A percentile compares a stretch with the other conserved stretches of the same genome.
These are phyloP conservation scores for Pollenia amentaria DNA, from an alignment of 2,888 invertebrate species.

Conservation along the genomic window DNA sequence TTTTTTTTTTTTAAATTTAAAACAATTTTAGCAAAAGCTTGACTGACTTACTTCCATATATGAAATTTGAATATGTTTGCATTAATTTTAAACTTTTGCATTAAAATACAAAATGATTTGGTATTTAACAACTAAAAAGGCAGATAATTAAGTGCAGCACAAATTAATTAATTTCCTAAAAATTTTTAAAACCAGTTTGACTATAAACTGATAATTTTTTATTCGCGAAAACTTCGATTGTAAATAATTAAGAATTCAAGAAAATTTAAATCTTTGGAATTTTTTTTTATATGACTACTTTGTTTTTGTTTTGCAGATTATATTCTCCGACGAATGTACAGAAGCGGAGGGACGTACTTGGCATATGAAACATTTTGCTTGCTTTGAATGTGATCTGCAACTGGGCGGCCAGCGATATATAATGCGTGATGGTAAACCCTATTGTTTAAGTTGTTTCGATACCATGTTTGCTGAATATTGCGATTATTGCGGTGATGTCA, in stretches of 20 bases:
- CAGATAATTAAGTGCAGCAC: slow-evolving; percentile 50
- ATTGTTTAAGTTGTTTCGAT: slow-evolving; percentile 97
- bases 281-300: neutral
- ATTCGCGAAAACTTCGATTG: neutral
- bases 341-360: slow-evolving; percentile 99
- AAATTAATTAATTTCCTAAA: slow-evolving; percentile 46
- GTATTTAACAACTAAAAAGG: slow-evolving; percentile 22
- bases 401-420: slow-evolving; percentile 99
- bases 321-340: slow-evolving; percentile 99
- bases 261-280: neutral
- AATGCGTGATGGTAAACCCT: slow-evolving; percentile 97
- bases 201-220: neutral
- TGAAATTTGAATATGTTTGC: neutral
- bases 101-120: neutral
- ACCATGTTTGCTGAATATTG: slow-evolving; percentile 98
- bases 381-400: slow-evolving; percentile 96
- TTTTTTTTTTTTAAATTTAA: too few species aligned
- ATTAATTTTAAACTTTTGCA: slow-evolving; percentile 3
- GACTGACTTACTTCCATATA: neutral
- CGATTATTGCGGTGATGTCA: slow-evolving; percentile 97
- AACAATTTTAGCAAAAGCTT: neutral
- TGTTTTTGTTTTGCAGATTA: slow-evolving; percentile 88
- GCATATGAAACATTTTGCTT: slow-evolving; percentile 99
- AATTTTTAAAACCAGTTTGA: neutral
- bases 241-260: neutral